Evolutionary conservation across 37 sponge, comb jelly and placozoan species (phyloP).

Genomic region (Mnemiopsis leidyi): DNA sequence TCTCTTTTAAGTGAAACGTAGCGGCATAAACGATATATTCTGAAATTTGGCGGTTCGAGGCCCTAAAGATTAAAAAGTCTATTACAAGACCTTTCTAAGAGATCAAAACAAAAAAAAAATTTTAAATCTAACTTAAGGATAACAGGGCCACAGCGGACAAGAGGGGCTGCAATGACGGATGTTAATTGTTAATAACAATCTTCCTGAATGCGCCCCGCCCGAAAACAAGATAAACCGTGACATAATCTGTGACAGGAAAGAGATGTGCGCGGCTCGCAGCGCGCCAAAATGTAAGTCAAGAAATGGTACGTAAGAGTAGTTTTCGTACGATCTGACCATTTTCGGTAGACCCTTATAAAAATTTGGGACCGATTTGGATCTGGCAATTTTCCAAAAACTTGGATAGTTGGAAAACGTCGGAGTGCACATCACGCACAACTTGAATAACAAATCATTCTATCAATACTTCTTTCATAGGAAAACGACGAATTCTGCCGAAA

Average conservation of each 20-base stretch:
- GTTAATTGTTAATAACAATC: no score
- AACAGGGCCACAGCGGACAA: no score
- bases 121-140: no score
- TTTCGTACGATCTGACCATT: neutral
- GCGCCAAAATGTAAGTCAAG: slow-evolving; percentile 27
- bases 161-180: no score
- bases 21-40: no score
- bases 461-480: neutral
- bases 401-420: neutral
- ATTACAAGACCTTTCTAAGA: no score
- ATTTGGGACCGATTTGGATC: neutral
- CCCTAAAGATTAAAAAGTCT: no score
- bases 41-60: no score
- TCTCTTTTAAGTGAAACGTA: no score
- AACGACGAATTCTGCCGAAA: neutral
- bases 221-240: neutral
- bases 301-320: slow-evolving; percentile 32
- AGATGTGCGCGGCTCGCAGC: slow-evolving; percentile 13
- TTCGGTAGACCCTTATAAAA: slow-evolving; percentile 25
- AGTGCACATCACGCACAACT: neutral
- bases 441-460: neutral
- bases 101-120: no score
- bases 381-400: neutral
- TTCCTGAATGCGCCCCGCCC: no score
- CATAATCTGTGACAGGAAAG: neutral